Evolutionary conservation across 2,113 vertebrate species (phyloP).

Genomic region (Lipotes vexillifer): DNA sequence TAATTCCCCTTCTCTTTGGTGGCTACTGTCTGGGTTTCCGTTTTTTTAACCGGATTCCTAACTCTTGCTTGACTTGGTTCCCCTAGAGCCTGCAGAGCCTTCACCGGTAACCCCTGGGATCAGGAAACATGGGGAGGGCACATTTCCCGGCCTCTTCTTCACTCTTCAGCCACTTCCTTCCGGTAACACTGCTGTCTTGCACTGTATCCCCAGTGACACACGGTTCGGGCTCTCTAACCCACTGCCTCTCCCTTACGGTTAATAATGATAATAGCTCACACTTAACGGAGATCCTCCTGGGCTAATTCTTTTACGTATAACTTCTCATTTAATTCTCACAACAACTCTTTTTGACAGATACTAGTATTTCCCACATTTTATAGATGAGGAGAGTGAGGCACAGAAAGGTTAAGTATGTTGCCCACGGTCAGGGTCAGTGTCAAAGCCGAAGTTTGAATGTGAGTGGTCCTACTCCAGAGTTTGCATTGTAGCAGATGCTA

Average conservation of each 20-base stretch:
- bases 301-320: not conserved
- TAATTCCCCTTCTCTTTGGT: not conserved
- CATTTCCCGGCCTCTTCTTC: accelerated
- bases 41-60: not conserved
- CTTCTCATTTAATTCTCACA: not conserved
- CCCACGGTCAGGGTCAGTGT: not conserved
- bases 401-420: not conserved
- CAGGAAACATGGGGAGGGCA: not conserved
- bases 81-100: not conserved
- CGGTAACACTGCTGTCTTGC: accelerated
- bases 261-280: too few species aligned
- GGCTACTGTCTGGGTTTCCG: not conserved
- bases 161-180: accelerated
- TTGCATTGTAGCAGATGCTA: too few species aligned
- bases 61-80: not conserved
- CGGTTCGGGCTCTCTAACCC: accelerated
- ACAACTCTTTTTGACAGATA: not conserved
- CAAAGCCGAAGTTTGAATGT: not conserved
- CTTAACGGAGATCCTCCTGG: accelerated
- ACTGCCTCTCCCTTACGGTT: not conserved
- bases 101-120: not conserved
- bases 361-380: not conserved
- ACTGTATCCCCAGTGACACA: accelerated
- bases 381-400: not conserved
- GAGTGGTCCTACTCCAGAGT: not conserved